Conservation (phyloP, 2,113 vertebrate genomes). For the Syngnathus scovelli region DNA sequence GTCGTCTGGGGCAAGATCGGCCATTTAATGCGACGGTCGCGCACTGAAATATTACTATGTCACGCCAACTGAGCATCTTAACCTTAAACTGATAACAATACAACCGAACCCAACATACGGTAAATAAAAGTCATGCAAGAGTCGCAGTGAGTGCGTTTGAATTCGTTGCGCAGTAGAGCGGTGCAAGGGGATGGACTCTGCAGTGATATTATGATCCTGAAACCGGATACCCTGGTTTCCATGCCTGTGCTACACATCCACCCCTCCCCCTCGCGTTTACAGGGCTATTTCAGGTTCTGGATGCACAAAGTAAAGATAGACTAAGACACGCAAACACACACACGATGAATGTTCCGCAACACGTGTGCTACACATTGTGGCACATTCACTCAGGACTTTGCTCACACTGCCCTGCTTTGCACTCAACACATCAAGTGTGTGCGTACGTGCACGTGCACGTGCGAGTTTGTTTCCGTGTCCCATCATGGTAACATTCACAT, state of each 20-base stretch:
- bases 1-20: too few relatives aligned
- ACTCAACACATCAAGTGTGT: slow-evolving; percentile 34
- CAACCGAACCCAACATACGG: too few relatives aligned
- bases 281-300: slow-evolving; percentile 64
- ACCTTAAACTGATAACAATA: too few relatives aligned
- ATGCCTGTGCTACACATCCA: slow-evolving; percentile 57
- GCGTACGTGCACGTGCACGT: slow-evolving; percentile 15
- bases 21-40: too few relatives aligned
- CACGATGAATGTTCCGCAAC: neutral
- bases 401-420: slow-evolving; percentile 3
- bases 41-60: too few relatives aligned
- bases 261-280: slow-evolving; percentile 50
- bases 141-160: slow-evolving; percentile 17
- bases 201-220: slow-evolving; percentile 71
- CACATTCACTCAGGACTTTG: slow-evolving; percentile 12
- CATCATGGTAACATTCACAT: slow-evolving; percentile 51
- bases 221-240: slow-evolving; percentile 68
- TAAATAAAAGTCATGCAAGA: too few relatives aligned
- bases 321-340: neutral
- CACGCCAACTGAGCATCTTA: too few relatives aligned
- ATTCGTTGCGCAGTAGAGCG: slow-evolving; percentile 46
- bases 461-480: slow-evolving; percentile 11
- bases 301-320: slow-evolving; percentile 34
- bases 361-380: neutral
- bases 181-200: slow-evolving; percentile 57